Conservation (phyloP, 2,888 invertebrate genomes). For the Ecliptopera silaceata region DNA sequence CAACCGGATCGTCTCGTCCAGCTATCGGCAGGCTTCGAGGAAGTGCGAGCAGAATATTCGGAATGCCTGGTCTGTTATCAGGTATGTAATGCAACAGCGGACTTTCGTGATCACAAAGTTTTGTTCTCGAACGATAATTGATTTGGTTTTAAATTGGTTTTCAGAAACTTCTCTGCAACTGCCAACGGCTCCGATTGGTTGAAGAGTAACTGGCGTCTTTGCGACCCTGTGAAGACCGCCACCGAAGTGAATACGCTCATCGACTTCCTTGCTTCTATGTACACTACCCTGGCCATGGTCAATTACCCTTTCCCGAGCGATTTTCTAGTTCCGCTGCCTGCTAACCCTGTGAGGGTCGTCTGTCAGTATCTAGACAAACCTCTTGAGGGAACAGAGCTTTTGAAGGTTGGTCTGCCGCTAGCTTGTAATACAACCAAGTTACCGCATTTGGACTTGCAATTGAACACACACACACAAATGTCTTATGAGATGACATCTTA, state of each 20-base stretch:
- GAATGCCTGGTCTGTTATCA: conserved; percentile 90
- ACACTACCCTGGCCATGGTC: conserved; percentile 94
- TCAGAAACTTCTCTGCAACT: conserved; percentile 74
- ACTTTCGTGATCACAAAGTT: too few species aligned
- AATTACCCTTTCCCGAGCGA: conserved; percentile 96
- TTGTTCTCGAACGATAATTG: too few species aligned
- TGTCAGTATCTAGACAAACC: conserved; percentile 81
- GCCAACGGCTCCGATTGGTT: conserved; percentile 88
- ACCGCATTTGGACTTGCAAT: too few species aligned
- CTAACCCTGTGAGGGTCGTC: conserved; percentile 88
- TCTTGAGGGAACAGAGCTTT: conserved; percentile 73
- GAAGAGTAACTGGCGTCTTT: conserved; percentile 88
- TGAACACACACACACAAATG: too few species aligned
- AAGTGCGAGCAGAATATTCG: conserved; percentile 88
- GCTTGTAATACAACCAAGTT: too few species aligned
- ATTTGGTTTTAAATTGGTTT: too few species aligned
- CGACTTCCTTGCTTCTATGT: conserved; percentile 88
- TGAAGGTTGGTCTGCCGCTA: conserved; percentile 60
- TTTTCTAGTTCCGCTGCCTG: conserved; percentile 93
- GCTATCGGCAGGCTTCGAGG: conserved; percentile 82
- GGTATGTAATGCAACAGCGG: conserved; percentile 69
- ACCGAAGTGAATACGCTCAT: conserved; percentile 76
- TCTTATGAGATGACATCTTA: not conserved
- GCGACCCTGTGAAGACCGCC: conserved; percentile 85
- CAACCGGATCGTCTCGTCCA: conserved; percentile 89